phyloP scores from a whole-genome alignment of 2,113 vertebrate genomes.

The Lamprotornis superbus region DNA sequence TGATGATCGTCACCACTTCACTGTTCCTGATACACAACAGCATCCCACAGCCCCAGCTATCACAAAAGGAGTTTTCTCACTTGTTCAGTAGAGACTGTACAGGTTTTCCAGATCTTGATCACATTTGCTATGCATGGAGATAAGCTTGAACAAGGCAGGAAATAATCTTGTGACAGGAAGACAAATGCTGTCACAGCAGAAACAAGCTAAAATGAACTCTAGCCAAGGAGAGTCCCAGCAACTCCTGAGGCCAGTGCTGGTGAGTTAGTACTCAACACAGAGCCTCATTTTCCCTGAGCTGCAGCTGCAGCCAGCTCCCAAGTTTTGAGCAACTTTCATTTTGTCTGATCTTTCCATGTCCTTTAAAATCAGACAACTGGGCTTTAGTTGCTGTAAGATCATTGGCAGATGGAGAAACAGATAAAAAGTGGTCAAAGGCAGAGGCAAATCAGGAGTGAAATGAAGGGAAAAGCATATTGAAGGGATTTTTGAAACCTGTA shows the following conservation, averaged over 20 bases:
- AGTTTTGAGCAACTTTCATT: neutral
- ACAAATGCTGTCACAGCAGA: neutral
- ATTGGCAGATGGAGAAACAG: constrained; percentile 4
- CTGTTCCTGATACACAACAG: neutral
- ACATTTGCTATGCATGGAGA: neutral
- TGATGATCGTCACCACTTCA: neutral
- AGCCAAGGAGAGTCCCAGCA: neutral
- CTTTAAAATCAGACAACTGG: neutral
- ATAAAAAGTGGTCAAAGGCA: neutral
- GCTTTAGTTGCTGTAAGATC: neutral
- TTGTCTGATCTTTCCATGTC: fast-evolving
- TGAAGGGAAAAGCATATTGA: neutral
- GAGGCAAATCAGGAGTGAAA: neutral
- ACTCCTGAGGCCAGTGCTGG: neutral
- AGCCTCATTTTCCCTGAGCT: neutral
- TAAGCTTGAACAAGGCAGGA: neutral
- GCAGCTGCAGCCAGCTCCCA: neutral
- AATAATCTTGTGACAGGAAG: neutral
- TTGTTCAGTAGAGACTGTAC: neutral
- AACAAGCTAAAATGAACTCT: neutral
- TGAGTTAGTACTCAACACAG: neutral
- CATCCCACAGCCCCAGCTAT: neutral
- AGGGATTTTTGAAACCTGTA: neutral
- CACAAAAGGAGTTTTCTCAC: fast-evolving
- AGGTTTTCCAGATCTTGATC: neutral